Evolutionary conservation across 1,140 invertebrate genomes (phyloP), one percentile per base, ranked within the genome.

Genomic region (Zaprionus nigranus): DNA sequence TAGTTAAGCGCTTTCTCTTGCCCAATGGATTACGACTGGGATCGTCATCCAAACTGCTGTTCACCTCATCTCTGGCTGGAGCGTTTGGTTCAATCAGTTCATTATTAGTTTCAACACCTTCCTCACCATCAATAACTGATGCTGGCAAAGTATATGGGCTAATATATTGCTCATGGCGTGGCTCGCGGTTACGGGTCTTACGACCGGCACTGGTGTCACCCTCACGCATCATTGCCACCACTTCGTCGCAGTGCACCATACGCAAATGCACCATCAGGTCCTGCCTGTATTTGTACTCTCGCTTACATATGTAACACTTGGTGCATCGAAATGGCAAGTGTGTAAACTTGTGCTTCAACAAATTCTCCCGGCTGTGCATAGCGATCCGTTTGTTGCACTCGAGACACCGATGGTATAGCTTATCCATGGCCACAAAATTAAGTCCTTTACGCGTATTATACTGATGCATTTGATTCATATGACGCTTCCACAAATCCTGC

Each of bases 231-330:
- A 92, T 78, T 51, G 70, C 70, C 20, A 92, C 62, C 11, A 92
- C 77, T 34, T 92, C 91, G 11, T 91, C 84, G 36, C 82, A 81
- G 64, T 92, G 91, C 0, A 77, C 77, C 78, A 92, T 84, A 2
- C 91, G 79, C 24, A 92, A 60, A 62, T 92, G 91, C n/a, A 92
- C 91, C 85, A 92, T 92, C n/a, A 92, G 77, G 61, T 92, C 91
- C 72, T 92, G 91, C 22, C 91, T 82, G 58, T 92, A 92, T 74
- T 92, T 92, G 78, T 92, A 92, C 66, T 91, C 84, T 43, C 91
- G 49, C 38, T 83, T 83, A 53, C 91, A 92, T 12, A 92, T 74
- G 59, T 73, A 86, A 64, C 91, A 92, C 64, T 92, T 92, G 46
- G 82, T 86, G 59, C 91, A 91, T 1, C 91, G 61, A 67, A 74